phyloP scores from a whole-genome alignment of 2,888 invertebrate genomes.

The Matsumyia berberina region DNA sequence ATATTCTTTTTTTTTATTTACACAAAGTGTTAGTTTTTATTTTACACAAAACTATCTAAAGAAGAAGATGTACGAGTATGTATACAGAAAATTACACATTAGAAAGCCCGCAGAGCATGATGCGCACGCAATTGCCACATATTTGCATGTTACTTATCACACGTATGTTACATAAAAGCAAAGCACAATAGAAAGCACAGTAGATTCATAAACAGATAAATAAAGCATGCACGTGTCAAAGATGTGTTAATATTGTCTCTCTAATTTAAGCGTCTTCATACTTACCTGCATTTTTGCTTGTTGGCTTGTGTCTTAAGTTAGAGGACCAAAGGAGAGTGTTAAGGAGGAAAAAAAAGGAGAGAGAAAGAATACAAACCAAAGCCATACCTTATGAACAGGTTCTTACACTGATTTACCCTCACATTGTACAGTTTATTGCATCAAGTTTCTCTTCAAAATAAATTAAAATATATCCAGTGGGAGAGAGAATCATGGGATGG shows the following conservation, averaged over 20 bases:
- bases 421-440: background rate
- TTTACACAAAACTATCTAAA: slow-evolving; percentile 72
- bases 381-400: slow-evolving; percentile 53
- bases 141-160: slow-evolving; percentile 55
- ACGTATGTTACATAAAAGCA: slow-evolving; percentile 69
- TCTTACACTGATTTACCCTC: slow-evolving; percentile 17
- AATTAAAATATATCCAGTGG: slow-evolving; percentile 48
- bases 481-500: slow-evolving; percentile 27
- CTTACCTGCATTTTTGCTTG: slow-evolving; percentile 57
- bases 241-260: slow-evolving; percentile 10
- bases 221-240: slow-evolving; percentile 56
- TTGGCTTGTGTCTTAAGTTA: slow-evolving; percentile 17
- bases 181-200: slow-evolving; percentile 67
- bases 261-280: slow-evolving; percentile 2
- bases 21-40: slow-evolving; percentile 69
- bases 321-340: slow-evolving; percentile 48
- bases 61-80: slow-evolving; percentile 35
- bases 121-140: slow-evolving; percentile 68
- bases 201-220: slow-evolving; percentile 45
- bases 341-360: slow-evolving; percentile 46
- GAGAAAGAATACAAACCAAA: slow-evolving; percentile 43
- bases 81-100: slow-evolving; percentile 59
- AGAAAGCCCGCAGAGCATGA: slow-evolving; percentile 72
- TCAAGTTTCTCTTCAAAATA: slow-evolving; percentile 43
- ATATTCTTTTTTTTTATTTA: slow-evolving; percentile 44